A percentile compares a stretch with the other conserved stretches of the same genome.
phyloP scores from a whole-genome alignment of 2,113 vertebrate genomes.

The Spermophilus dauricus region DNA sequence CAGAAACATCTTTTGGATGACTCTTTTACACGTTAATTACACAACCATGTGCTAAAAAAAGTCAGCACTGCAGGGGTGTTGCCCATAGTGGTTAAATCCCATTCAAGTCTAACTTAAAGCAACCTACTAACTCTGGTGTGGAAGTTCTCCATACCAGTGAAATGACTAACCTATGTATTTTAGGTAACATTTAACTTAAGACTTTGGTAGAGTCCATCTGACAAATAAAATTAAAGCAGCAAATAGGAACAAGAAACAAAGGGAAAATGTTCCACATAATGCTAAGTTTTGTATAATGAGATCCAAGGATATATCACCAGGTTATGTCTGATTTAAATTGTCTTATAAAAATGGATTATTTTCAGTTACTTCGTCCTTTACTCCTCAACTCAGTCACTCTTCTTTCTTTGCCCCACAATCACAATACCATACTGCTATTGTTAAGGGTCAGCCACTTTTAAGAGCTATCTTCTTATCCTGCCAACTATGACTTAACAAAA shows the following conservation, averaged over 20 bases:
- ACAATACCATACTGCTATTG: not conserved
- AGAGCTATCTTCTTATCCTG: not conserved
- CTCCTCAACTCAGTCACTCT: not conserved
- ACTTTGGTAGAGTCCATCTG: not conserved
- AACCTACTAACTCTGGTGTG: not conserved
- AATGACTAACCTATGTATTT: not conserved
- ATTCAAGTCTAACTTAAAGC: not conserved
- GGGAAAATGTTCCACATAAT: not conserved
- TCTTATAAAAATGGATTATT: not conserved
- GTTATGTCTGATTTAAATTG: not conserved
- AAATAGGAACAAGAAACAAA: not conserved
- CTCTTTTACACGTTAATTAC: constrained; percentile 11
- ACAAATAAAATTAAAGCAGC: not conserved
- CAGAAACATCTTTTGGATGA: not conserved
- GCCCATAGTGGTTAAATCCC: not conserved
- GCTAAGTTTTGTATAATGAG: not conserved
- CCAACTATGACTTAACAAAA: constrained; percentile 43
- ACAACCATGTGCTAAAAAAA: not conserved
- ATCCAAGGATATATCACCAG: not conserved
- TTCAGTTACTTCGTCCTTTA: constrained; percentile 2
- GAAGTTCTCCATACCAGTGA: not conserved
- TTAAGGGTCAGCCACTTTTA: not conserved
- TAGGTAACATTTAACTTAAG: not conserved
- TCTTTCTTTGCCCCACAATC: not conserved
- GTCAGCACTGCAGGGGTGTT: not conserved